Conservation (phyloP, 2,888 invertebrate species). For the Oxyteleia sp. region DNA sequence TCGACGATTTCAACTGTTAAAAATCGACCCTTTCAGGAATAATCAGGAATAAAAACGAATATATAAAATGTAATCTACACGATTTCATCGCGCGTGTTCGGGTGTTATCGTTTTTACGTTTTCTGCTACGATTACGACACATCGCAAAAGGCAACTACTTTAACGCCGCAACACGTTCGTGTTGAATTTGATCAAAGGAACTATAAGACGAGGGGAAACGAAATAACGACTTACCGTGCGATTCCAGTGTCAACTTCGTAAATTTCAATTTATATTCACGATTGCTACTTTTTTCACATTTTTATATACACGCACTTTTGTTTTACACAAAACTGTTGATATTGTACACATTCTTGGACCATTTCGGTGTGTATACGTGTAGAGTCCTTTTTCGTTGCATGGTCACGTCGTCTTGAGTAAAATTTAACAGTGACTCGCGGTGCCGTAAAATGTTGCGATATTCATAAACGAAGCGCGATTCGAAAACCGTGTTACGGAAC, state of each 20-base stretch:
- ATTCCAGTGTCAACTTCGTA: too few species aligned
- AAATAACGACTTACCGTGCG: too few species aligned
- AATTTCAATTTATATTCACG: too few species aligned
- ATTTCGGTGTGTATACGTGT: too few species aligned
- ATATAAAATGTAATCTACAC: slow-evolving; percentile 58
- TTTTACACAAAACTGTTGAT: slow-evolving; percentile 59
- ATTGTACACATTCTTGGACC: slow-evolving; percentile 3
- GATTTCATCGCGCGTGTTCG: slow-evolving; percentile 57
- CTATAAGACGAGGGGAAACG: too few species aligned
- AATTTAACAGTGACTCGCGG: slow-evolving; percentile 48
- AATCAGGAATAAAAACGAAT: slow-evolving; percentile 53
- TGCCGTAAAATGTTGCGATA: slow-evolving; percentile 66
- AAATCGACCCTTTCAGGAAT: slow-evolving; percentile 31
- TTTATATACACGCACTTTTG: slow-evolving; percentile 27
- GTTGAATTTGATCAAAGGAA: too few species aligned
- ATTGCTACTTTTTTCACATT: slow-evolving; percentile 29
- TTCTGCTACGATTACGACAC: slow-evolving; percentile 58
- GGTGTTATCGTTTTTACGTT: slow-evolving; percentile 65
- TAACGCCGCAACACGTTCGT: too few species aligned
- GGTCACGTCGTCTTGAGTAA: slow-evolving; percentile 15
- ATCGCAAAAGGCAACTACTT: slow-evolving; percentile 53
- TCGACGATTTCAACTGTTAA: slow-evolving; percentile 27
- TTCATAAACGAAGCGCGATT: slow-evolving; percentile 67
- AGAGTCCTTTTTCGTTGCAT: too few species aligned
- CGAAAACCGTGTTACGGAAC: slow-evolving; percentile 65